Conservation (phyloP, 2,113 vertebrate genomes). For the Misgurnus anguillicaudatus region DNA sequence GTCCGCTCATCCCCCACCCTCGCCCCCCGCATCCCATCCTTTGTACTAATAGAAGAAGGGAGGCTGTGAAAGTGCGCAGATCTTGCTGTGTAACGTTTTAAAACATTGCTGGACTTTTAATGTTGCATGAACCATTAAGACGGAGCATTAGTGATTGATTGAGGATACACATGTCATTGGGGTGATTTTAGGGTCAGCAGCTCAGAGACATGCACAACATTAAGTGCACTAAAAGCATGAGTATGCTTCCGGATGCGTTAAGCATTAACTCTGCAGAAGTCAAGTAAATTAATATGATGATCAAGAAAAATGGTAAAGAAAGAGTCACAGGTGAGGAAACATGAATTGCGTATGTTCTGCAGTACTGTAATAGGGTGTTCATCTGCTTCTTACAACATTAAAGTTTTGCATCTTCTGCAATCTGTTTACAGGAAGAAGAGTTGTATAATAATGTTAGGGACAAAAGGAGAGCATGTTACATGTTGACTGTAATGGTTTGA, state of each 20-base stretch:
- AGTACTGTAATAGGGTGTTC: background rate
- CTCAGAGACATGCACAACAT: background rate
- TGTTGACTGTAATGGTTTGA: constrained; percentile 51
- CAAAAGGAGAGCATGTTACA: background rate
- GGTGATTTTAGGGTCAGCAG: constrained; percentile 5
- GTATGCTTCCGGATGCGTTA: background rate
- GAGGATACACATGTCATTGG: background rate
- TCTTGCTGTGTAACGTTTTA: constrained; percentile 27
- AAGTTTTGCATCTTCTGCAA: background rate
- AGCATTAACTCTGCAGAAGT: background rate
- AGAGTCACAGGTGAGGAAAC: background rate
- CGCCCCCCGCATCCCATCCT: constrained; percentile 29
- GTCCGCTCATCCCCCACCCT: constrained; percentile 37
- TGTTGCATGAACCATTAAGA: constrained; percentile 13
- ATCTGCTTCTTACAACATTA: background rate
- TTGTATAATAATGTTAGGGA: background rate
- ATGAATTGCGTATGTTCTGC: no score
- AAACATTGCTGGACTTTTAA: constrained; percentile 1
- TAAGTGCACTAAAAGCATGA: background rate
- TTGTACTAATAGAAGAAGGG: constrained; percentile 5
- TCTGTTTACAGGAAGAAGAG: background rate
- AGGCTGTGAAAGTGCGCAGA: constrained; percentile 43
- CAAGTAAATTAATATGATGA: background rate
- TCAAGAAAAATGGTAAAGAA: background rate
- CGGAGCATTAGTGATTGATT: background rate